Evolutionary conservation across 35 echinoderm and acorn worm genomes (phyloP).

Genomic region (Heliocidaris tuberculata): DNA sequence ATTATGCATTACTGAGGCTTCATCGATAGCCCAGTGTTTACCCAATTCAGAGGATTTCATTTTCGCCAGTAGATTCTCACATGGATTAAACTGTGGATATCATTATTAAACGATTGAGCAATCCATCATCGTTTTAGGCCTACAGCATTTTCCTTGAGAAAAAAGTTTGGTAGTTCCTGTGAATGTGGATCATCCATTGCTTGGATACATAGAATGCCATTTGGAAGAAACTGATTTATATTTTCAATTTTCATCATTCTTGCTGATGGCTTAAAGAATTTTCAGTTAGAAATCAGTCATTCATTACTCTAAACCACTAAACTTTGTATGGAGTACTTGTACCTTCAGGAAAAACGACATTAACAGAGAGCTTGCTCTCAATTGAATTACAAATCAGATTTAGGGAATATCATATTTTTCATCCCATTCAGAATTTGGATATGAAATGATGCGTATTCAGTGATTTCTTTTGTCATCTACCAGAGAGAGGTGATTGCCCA

Average conservation of each 20-base stretch:
- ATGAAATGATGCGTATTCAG: background rate
- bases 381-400: background rate
- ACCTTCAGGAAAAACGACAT: background rate
- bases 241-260: no score
- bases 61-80: background rate
- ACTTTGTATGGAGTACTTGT: background rate
- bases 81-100: background rate
- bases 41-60: background rate
- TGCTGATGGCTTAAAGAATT: no score
- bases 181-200: no score
- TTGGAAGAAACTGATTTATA: no score
- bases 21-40: background rate
- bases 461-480: background rate
- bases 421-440: constrained; percentile 3
- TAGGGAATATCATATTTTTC: background rate
- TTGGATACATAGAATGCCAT: no score
- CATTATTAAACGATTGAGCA: background rate
- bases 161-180: no score
- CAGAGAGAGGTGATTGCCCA: background rate
- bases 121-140: background rate
- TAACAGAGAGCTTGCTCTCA: background rate
- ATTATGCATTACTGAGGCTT: background rate
- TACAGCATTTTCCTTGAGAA: no score
- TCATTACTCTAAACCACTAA: no score
- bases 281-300: no score